These are phyloP conservation scores for Sitta carolinensis DNA, from an alignment of 2,797 vertebrate genomes.

Conservation along the genomic window DNA sequence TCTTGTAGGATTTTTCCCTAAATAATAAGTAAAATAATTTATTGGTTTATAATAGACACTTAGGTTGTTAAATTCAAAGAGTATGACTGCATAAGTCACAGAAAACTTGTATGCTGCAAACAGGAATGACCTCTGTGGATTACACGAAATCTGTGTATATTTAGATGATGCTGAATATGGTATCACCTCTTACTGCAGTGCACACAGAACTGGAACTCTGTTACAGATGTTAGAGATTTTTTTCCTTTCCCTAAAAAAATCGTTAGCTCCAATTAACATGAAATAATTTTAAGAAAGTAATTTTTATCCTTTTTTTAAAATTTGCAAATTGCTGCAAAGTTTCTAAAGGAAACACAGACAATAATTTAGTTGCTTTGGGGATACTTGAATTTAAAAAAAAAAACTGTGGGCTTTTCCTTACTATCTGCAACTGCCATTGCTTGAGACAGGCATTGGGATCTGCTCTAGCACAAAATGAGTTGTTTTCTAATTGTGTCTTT, in stretches of 20 bases:
- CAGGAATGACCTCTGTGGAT: neutral
- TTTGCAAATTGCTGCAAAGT: neutral
- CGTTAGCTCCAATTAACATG: neutral
- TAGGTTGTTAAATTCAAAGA: neutral
- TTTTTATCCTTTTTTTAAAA: neutral
- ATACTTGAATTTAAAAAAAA: neutral
- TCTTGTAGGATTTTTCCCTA: neutral
- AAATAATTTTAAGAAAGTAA: neutral
- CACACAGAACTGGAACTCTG: neutral
- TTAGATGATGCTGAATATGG: neutral
- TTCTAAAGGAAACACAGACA: neutral
- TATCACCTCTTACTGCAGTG: neutral
- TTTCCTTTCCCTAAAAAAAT: neutral
- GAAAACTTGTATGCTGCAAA: neutral
- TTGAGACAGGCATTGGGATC: neutral
- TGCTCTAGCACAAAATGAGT: neutral
- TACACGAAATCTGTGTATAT: neutral
- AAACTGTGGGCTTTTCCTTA: neutral
- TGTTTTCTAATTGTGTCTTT: neutral
- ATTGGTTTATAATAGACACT: neutral
- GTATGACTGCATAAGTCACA: neutral
- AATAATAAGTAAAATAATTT: neutral
- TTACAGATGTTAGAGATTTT: neutral
- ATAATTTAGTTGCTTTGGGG: neutral
- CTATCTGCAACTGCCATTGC: neutral